These are phyloP conservation scores for Podarcis lilfordi DNA, from an alignment of 2,797 vertebrate species.

Conservation along the genomic window DNA sequence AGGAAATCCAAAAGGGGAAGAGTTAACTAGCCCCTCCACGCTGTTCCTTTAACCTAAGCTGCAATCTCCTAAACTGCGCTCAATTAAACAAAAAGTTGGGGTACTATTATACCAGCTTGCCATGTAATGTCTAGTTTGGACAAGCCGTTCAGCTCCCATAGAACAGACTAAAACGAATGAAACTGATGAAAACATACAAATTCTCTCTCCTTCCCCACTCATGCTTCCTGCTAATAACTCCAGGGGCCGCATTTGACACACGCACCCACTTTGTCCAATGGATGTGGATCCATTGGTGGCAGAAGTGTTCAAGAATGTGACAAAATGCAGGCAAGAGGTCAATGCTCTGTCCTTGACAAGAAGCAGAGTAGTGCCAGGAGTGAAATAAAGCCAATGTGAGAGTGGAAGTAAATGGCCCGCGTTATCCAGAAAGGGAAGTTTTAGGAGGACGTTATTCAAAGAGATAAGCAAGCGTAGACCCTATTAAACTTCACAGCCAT, in stretches of 20 bases:
- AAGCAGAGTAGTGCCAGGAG: neutral
- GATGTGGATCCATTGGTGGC: neutral
- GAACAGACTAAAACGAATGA: conserved; percentile 1
- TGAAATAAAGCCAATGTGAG: conserved; percentile 25
- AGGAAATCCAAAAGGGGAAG: neutral
- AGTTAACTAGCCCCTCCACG: neutral
- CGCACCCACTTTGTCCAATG: conserved; percentile 6
- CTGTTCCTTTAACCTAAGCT: neutral
- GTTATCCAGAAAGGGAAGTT: neutral
- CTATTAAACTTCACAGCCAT: neutral
- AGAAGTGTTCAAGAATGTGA: conserved; percentile 21
- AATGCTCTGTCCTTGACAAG: conserved; percentile 30
- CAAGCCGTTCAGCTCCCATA: neutral
- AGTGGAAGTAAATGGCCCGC: conserved; percentile 11
- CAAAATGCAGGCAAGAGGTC: neutral
- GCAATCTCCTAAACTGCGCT: neutral
- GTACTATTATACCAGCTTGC: neutral
- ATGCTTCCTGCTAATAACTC: neutral
- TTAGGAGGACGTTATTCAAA: conserved; percentile 7
- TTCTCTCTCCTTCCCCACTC: neutral
- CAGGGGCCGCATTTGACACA: neutral
- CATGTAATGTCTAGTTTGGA: neutral
- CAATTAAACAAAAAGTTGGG: neutral
- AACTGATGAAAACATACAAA: neutral
- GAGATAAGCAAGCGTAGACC: neutral